Evolutionary conservation across 2,797 vertebrate species (phyloP).

Genomic region (Pyrocephalus nanus): DNA sequence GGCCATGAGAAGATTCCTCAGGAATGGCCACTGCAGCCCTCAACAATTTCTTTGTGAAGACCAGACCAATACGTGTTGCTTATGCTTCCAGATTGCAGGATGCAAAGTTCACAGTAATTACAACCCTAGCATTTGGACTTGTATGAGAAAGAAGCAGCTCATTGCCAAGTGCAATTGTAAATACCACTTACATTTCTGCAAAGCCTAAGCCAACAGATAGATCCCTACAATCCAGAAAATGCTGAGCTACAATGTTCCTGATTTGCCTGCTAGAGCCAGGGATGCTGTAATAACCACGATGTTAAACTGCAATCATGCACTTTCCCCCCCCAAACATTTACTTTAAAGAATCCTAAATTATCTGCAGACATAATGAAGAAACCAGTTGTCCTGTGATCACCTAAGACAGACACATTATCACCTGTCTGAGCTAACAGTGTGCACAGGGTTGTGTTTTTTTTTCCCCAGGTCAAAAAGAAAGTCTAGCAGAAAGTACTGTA

Average conservation of each 20-base stretch:
- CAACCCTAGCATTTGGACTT: conserved; percentile 15
- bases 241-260: conserved; percentile 50
- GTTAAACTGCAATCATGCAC: background rate
- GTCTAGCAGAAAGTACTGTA: background rate
- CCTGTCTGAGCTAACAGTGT: background rate
- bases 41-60: conserved; percentile 7
- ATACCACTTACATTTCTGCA: conserved; percentile 38
- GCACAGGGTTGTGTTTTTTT: background rate
- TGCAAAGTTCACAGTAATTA: conserved; percentile 40
- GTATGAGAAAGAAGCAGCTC: conserved; percentile 7
- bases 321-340: background rate
- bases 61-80: background rate
- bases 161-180: conserved; percentile 28
- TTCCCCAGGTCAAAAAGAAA: background rate
- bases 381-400: background rate
- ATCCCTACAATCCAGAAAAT: conserved; percentile 70
- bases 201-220: conserved; percentile 68
- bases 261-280: conserved; percentile 38
- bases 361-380: background rate
- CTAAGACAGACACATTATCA: background rate
- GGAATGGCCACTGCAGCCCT: background rate
- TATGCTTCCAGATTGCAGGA: conserved; percentile 9
- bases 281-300: background rate
- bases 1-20: conserved; percentile 5
- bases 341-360: conserved; percentile 2